Base-by-base conservation (phyloP, 1,140 invertebrate species). In the Heterodera schachtii region DNA sequence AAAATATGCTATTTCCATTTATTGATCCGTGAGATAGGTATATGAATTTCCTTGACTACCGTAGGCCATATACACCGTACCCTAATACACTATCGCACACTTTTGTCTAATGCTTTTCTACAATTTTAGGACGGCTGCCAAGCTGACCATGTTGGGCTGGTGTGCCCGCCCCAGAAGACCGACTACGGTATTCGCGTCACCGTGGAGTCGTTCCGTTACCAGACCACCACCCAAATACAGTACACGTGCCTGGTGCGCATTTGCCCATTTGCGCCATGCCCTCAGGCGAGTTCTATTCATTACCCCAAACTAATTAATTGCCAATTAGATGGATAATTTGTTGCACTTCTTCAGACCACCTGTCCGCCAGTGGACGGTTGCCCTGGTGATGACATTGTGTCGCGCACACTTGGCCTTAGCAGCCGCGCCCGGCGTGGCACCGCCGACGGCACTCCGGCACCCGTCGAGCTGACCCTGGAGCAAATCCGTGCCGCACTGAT, bases 171-270 rank as follows among this genome's bases (percentile, higher is more conserved):
- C 21, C 84, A 87, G 78, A 75, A 82, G 44, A 89, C 88, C 0
- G 89, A 89, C 52, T 90, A 84, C 81, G 88, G 88, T 64, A 81
- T 89, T 78, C 70, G 87, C 44, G 89, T 88, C 9, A 90, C 87
- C 9, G 86, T 89, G 16, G 88, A 89, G 73, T 81, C 88, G 44
- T 89, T 89, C 82, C 85, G 88, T 21, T 90, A 90, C 78, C 86
- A 90, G 66, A 88, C 89, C 60, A 90, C 88, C 43, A 84, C 87
- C 21, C 86, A 90, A 73, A 82, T 89, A 8, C 88, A 90, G 73
- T 89, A 90, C 80, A 89, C 87, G n/a, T 89, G 88, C 81, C 79
- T 89, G 41, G 81, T 89, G 7, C 71, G 88, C 73, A 81, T 90
- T 41, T 89, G 88, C 80, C 89, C 89, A 11, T 89, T 89, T 79